Evolutionary conservation across 1,140 invertebrate genomes (phyloP).

Genomic region (Lasioglossum baleicum): DNA sequence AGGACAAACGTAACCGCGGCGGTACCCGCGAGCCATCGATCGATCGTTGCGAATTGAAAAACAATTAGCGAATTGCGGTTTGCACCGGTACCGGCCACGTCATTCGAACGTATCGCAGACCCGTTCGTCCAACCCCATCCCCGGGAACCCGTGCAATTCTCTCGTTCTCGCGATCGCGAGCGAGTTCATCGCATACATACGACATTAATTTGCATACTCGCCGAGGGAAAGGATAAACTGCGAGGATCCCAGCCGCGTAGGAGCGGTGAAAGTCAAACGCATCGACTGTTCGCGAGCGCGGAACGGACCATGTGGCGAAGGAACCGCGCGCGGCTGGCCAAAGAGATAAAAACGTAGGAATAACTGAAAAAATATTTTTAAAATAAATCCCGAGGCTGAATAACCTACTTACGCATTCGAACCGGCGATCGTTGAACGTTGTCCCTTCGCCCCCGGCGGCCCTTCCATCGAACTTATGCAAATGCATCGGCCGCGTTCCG

Average conservation of each 20-base stretch:
- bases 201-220: slow-evolving; percentile 58
- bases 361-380: slow-evolving; percentile 14
- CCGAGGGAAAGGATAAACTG: slow-evolving; percentile 19
- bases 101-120: slow-evolving; percentile 45
- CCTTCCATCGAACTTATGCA: not conserved
- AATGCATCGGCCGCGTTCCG: too few species aligned
- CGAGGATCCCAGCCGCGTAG: slow-evolving; percentile 46
- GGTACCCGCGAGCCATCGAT: slow-evolving; percentile 50
- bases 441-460: too few species aligned
- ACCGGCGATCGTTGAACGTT: not conserved
- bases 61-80: slow-evolving; percentile 75
- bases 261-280: slow-evolving; percentile 9
- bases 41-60: slow-evolving; percentile 74
- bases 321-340: too few species aligned
- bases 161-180: slow-evolving; percentile 44
- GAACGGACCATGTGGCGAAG: not conserved
- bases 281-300: not conserved
- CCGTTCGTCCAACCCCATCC: not conserved
- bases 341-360: not conserved
- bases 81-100: slow-evolving; percentile 31
- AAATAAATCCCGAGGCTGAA: slow-evolving; percentile 14
- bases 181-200: slow-evolving; percentile 54
- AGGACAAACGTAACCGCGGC: slow-evolving; percentile 59
- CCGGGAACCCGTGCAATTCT: slow-evolving; percentile 39
- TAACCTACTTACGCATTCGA: not conserved